Evolutionary conservation across 1,140 invertebrate genomes (phyloP), one percentile per base, ranked within the genome.

Genomic region (Polyergus mexicanus): DNA sequence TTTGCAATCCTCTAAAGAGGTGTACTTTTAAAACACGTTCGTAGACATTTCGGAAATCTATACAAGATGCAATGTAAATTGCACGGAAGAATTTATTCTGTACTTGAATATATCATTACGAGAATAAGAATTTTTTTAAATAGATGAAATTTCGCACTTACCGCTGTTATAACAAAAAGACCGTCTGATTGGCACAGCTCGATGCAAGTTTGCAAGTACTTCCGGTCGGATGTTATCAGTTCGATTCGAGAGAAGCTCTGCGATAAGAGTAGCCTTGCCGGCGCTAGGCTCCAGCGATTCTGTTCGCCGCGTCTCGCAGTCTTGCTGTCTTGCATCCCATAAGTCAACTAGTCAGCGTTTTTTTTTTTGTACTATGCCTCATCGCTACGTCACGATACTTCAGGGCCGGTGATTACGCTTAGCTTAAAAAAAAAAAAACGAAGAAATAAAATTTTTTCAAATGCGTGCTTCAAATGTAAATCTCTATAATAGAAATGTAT

Each of bases 191-290:
- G 47, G 44, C 7, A 25, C 22, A 16, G 6, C 3, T 74, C 0
- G 16, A 2, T 28, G 19, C 35, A n/a, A 54, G 10, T 41, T 44
- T 4, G 58, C n/a, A n/a, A 35, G 51, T 68, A 80, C 77, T 80
- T 69, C 63, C 77, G 63, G 65, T 69, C 16, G 28, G 11, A 5
- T 25, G 8, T 77, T 77, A 77, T 77, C 75, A 68, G 22, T 10
- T 35, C 16, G 32, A 51, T 44, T 22, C 3, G 65, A 51, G 60
- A 54, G 19, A 77, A 25, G 25, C 38, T 38, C 41, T 7, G 28
- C 11, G 76, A 66, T 66, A 68, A 1, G 13, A 68, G 25, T n/a
- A 41, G 35, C 5, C n/a, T 28, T 19, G 44, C 7, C n/a, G 25
- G 38, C 13, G n/a, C 51, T 78, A 66, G 19, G 25, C 38, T 63